Conservation (phyloP, 2,888 invertebrate genomes). For the Harmothoe impar region DNA sequence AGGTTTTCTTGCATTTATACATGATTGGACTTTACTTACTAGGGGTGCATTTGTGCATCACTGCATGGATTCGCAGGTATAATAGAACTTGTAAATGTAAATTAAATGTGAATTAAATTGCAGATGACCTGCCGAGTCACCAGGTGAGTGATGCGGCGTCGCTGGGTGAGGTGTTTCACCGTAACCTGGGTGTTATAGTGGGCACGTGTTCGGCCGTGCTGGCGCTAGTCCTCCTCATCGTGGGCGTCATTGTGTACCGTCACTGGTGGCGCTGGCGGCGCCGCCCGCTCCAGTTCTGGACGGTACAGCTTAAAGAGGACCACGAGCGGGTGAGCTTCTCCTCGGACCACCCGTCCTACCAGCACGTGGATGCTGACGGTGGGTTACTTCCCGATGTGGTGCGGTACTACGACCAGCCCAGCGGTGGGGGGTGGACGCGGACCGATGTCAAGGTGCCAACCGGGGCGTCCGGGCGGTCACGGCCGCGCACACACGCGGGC, state of each 20-base stretch:
- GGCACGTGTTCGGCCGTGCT: constrained; percentile 73
- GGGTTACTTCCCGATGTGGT: not conserved
- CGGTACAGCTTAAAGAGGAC: constrained; percentile 77
- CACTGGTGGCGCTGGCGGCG: constrained; percentile 72
- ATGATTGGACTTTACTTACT: too few relatives aligned
- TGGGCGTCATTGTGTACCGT: constrained; percentile 73
- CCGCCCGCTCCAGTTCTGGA: constrained; percentile 75
- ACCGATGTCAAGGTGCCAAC: not conserved
- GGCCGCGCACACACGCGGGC: not conserved
- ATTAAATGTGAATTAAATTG: too few relatives aligned
- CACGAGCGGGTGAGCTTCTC: constrained; percentile 79
- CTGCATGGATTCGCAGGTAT: too few relatives aligned
- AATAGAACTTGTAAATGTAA: too few relatives aligned
- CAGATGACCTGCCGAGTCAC: not conserved
- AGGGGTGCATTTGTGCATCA: too few relatives aligned
- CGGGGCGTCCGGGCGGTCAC: not conserved
- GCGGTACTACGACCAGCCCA: not conserved
- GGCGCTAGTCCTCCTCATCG: constrained; percentile 71
- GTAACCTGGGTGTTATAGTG: constrained; percentile 71
- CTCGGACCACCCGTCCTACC: constrained; percentile 71
- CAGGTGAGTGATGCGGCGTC: not conserved
- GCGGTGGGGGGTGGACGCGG: not conserved
- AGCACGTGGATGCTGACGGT: constrained; percentile 70
- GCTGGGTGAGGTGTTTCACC: not conserved
- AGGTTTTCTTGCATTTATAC: too few relatives aligned